These are phyloP conservation scores for Odobenus rosmarus DNA, from an alignment of 2,113 vertebrate species.

Conservation along the genomic window DNA sequence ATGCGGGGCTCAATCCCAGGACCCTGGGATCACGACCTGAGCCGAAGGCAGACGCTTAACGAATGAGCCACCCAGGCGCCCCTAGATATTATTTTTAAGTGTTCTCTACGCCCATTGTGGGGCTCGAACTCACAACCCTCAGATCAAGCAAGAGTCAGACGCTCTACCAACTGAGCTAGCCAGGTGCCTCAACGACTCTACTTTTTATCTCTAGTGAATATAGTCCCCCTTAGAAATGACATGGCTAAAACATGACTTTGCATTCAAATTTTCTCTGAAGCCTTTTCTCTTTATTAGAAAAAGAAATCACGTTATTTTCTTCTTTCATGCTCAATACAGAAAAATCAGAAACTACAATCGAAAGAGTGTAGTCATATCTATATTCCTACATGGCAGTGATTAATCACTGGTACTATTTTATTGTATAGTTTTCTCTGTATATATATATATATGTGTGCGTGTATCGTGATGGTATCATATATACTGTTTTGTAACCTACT, in stretches of 20 bases:
- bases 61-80: too few species aligned
- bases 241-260: constrained; percentile 21
- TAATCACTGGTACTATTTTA: not conserved
- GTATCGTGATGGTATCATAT: not conserved
- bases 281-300: not conserved
- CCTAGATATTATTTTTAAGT: not conserved
- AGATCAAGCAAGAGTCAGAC: not conserved
- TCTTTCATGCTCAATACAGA: not conserved
- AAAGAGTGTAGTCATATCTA: not conserved
- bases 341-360: not conserved
- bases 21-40: too few species aligned
- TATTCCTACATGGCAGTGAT: not conserved
- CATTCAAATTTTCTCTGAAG: not conserved
- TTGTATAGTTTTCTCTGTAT: not conserved
- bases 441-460: not conserved
- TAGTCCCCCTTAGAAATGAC: not conserved
- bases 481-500: not conserved
- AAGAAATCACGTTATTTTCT: not conserved
- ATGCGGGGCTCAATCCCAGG: too few species aligned
- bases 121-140: not conserved
- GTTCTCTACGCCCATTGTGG: not conserved
- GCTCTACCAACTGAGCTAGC: not conserved
- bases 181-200: not conserved
- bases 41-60: too few species aligned
- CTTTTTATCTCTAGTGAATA: not conserved